Evolutionary conservation across 2,113 vertebrate species (phyloP), one percentile per base, ranked within the genome.

Genomic region (Planiliza haematocheilus): DNA sequence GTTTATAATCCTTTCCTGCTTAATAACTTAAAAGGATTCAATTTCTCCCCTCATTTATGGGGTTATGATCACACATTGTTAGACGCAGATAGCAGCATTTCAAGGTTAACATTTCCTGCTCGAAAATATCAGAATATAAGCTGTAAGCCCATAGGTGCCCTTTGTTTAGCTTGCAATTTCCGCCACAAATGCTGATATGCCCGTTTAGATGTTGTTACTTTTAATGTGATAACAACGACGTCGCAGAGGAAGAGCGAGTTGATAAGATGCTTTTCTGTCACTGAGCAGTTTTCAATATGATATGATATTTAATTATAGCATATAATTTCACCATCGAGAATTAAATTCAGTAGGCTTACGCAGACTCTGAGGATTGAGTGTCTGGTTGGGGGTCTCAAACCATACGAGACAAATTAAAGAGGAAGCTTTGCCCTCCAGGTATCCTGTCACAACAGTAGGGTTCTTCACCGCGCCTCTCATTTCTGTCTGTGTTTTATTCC

Each of bases 1-100:
- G 83, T 93, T 93, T 87, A 91, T 93, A 93, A 93, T 94, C 93
- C 91, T 91, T 91, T 92, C 90, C 87, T 91, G 91, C 90, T 93
- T 92, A 94, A 93, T 94, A 93, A 93, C 92, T 91, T 91, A 91
- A 93, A 92, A 90, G 88, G 91, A 91, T 93, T 93, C 91, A 84
- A 88, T 90, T 93, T 90, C 86, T 88, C 80, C 88, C 89, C 87
- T 88, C 86, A 87, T 91, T 91, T 89, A 87, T 83, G 83, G 90
- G 86, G 86, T 88, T 89, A 85, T 83, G 88, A 89, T 93, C 82
- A 66, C 76, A 86, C 86, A 91, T 89, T 91, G 89, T 91, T 90
- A 85, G 81, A 36, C 36, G 49, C 82, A 83, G 86, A 90, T 92
- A 91, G 83, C 66, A 84, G 85, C 85, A 86, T 90, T 91, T 89